Conservation (phyloP, 2,797 vertebrate species). For the Poeciliopsis gracilis region DNA sequence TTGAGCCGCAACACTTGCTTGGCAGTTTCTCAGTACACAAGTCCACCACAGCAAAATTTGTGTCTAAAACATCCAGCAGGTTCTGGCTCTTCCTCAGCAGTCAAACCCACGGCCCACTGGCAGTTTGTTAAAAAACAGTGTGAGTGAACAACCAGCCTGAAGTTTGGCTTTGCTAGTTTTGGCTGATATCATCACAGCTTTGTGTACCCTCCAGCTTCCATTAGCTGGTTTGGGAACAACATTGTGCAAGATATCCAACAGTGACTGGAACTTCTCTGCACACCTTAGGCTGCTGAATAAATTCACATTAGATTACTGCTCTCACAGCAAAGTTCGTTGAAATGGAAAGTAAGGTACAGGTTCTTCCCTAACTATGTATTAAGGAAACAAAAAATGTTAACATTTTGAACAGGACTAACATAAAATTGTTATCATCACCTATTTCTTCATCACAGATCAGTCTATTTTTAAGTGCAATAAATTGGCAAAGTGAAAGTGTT, state of each 20-base stretch:
- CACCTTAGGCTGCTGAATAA: constrained; percentile 21
- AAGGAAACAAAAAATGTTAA: neutral
- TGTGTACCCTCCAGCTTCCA: constrained; percentile 42
- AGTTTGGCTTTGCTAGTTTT: constrained; percentile 31
- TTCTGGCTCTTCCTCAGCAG: constrained; percentile 21
- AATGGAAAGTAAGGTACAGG: neutral
- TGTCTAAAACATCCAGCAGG: constrained; percentile 45
- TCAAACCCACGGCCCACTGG: constrained; percentile 12
- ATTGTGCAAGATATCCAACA: constrained; percentile 13
- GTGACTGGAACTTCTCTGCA: constrained; percentile 27
- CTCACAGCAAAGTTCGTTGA: constrained; percentile 1
- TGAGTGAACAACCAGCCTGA: constrained; percentile 25
- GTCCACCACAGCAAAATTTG: constrained; percentile 38
- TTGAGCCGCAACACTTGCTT: constrained; percentile 45
- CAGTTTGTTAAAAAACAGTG: constrained; percentile 31
- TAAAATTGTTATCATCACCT: neutral
- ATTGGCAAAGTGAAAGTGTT: neutral
- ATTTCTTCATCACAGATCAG: neutral
- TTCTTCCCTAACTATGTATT: neutral
- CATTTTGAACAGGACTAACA: neutral
- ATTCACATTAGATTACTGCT: constrained; percentile 4
- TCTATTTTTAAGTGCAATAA: neutral
- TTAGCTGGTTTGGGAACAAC: constrained; percentile 21
- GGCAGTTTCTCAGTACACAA: constrained; percentile 48
- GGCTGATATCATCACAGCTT: constrained; percentile 20